phyloP scores from a whole-genome alignment of 2,113 vertebrate species.

The Xyrauchen texanus region DNA sequence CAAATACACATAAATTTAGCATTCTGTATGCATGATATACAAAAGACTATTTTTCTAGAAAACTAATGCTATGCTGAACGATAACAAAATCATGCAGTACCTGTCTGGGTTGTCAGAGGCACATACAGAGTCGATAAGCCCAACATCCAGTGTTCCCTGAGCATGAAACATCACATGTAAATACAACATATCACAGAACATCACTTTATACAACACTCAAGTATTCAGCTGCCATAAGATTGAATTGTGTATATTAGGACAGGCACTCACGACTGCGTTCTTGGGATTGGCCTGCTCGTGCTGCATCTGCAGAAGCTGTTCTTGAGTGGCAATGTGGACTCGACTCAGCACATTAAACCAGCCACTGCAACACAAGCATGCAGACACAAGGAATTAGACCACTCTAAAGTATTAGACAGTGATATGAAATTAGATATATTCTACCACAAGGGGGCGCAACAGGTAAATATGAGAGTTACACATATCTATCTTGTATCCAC shows the following conservation, averaged over 20 bases:
- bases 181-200: neutral
- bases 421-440: no score
- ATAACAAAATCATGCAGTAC: constrained; percentile 63
- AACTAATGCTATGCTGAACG: no score
- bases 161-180: neutral
- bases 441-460: constrained; percentile 23
- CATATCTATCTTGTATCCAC: no score
- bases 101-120: constrained; percentile 92
- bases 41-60: no score
- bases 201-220: neutral
- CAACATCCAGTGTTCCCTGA: constrained; percentile 90
- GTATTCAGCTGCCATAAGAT: neutral
- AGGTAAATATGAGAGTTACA: neutral
- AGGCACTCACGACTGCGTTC: constrained; percentile 86
- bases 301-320: constrained; percentile 89
- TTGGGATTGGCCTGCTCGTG: constrained; percentile 92
- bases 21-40: no score
- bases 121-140: constrained; percentile 89
- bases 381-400: constrained; percentile 1
- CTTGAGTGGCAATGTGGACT: constrained; percentile 83
- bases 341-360: constrained; percentile 91
- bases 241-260: neutral
- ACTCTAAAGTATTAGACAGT: neutral
- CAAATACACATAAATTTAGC: no score
- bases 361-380: constrained; percentile 68